A percentile compares a stretch with the other conserved stretches of the same genome.
Evolutionary conservation across 1,140 invertebrate genomes (phyloP).

Genomic region (Brachystomella parvula): DNA sequence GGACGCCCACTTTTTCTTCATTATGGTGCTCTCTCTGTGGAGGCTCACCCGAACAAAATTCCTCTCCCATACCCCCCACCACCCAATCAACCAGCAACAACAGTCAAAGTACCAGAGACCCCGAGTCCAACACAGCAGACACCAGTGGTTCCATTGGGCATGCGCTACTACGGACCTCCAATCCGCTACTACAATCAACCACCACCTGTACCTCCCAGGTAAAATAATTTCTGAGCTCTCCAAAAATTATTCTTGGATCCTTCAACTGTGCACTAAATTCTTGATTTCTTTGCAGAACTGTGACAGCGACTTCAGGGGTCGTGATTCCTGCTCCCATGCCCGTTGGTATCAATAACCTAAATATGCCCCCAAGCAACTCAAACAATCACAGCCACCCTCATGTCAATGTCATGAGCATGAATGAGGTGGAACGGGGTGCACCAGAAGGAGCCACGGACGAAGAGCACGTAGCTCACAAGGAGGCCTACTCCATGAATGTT

Average conservation of each 20-base stretch:
- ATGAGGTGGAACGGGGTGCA: slow-evolving; percentile 22
- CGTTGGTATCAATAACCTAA: slow-evolving; percentile 16
- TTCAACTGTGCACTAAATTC: too few species aligned
- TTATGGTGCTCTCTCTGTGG: slow-evolving; percentile 35
- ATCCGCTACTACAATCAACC: slow-evolving; percentile 37
- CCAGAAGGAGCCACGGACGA: slow-evolving; percentile 37
- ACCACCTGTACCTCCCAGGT: slow-evolving; percentile 33
- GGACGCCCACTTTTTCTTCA: slow-evolving; percentile 36
- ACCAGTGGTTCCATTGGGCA: slow-evolving; percentile 16
- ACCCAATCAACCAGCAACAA: not conserved
- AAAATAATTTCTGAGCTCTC: too few species aligned
- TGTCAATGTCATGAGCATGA: slow-evolving; percentile 14
- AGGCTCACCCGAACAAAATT: slow-evolving; percentile 39
- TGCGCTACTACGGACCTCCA: slow-evolving; percentile 35
- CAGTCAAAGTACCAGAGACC: slow-evolving; percentile 30
- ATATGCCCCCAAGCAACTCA: slow-evolving; percentile 3
- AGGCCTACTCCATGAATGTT: slow-evolving; percentile 36
- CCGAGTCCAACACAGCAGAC: slow-evolving; percentile 35
- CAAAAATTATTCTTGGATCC: too few species aligned
- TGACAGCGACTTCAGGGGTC: slow-evolving; percentile 17
- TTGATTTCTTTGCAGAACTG: too few species aligned
- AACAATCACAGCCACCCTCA: not conserved
- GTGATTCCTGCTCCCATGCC: slow-evolving; percentile 3
- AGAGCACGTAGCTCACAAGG: slow-evolving; percentile 27
- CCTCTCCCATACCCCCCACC: slow-evolving; percentile 17